Evolutionary conservation across 1,140 invertebrate genomes (phyloP).

Genomic region (Amphibalanus amphitrite): DNA sequence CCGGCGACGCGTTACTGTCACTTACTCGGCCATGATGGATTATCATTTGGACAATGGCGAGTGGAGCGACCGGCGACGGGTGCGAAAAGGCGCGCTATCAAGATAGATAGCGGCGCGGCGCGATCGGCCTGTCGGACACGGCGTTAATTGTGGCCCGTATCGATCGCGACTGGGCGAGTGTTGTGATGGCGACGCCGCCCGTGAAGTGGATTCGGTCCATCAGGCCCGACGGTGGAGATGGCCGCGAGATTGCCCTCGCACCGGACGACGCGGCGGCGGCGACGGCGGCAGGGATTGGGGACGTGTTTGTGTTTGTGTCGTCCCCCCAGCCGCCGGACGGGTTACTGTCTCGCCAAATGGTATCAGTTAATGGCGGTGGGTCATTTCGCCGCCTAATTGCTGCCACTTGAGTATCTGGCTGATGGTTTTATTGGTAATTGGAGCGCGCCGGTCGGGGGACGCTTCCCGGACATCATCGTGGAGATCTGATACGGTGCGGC

Average conservation of each 20-base stretch:
- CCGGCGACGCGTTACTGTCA: neutral
- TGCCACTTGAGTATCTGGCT: neutral
- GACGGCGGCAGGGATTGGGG: too few relatives aligned
- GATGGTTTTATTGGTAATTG: neutral
- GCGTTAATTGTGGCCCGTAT: neutral
- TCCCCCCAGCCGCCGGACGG: neutral
- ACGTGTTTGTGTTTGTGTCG: neutral
- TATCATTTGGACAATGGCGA: neutral
- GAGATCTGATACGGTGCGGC: neutral
- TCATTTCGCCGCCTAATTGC: neutral
- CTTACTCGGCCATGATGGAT: neutral
- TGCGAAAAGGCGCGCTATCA: neutral
- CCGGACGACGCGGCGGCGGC: too few relatives aligned
- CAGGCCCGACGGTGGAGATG: neutral
- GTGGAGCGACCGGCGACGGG: neutral
- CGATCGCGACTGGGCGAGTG: neutral
- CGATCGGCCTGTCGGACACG: neutral
- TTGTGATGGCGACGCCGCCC: neutral
- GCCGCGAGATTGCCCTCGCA: neutral
- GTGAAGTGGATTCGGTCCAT: too few relatives aligned
- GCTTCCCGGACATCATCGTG: neutral
- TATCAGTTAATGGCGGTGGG: neutral
- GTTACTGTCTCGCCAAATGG: neutral
- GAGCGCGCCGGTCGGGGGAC: neutral
- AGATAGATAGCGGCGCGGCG: neutral